Percentiles rank a stretch among this genome's conserved stretches.
These are phyloP conservation scores for Mirounga angustirostris DNA, from an alignment of 2,113 vertebrate species.

Conservation along the genomic window DNA sequence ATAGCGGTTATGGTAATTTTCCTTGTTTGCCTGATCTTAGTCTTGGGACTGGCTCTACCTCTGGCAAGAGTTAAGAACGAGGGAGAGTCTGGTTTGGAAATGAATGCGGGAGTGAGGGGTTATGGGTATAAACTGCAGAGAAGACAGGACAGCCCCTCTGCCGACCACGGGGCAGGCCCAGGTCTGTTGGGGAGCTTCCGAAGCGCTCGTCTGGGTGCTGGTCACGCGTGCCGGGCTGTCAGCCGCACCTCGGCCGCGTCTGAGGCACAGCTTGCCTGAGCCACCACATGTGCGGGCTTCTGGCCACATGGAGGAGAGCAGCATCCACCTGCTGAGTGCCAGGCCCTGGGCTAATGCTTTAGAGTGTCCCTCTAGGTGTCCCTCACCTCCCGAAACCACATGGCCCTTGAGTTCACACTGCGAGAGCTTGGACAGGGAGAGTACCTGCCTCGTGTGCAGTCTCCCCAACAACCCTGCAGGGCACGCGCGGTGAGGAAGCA, in stretches of 20 bases:
- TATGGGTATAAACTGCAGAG: neutral
- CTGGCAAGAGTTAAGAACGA: neutral
- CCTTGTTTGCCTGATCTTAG: no score
- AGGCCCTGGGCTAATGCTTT: neutral
- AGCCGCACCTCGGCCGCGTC: neutral
- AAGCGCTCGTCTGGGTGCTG: neutral
- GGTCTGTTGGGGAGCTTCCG: neutral
- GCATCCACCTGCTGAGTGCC: no score
- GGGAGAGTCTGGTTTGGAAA: neutral
- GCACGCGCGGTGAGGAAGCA: neutral
- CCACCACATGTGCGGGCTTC: neutral
- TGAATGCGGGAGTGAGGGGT: neutral
- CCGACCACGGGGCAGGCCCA: fast-evolving
- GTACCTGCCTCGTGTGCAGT: neutral
- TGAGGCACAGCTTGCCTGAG: neutral
- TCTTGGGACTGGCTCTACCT: neutral
- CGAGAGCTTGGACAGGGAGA: neutral
- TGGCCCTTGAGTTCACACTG: neutral
- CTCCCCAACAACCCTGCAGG: neutral
- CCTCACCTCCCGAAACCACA: neutral
- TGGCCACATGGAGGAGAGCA: neutral
- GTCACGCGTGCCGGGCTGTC: fast-evolving
- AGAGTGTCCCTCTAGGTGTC: neutral
- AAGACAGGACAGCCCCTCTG: neutral
- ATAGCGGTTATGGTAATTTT: neutral